Evolutionary conservation across 2,797 vertebrate genomes (phyloP).

Genomic region (Rhynchotus rufescens): DNA sequence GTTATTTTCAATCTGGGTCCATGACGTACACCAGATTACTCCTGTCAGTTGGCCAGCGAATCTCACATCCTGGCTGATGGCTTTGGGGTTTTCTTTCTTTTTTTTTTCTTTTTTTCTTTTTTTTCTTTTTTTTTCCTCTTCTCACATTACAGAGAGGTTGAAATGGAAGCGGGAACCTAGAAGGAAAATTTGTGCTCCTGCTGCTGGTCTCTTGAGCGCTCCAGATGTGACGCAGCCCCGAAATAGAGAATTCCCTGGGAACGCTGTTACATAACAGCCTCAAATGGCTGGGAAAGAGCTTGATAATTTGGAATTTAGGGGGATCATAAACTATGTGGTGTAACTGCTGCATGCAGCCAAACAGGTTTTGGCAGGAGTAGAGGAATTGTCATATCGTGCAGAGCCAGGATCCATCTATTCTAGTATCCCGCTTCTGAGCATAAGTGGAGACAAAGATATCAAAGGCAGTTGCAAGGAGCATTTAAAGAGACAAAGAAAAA

Average conservation of each 20-base stretch:
- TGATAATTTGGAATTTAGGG: background rate
- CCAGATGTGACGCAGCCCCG: background rate
- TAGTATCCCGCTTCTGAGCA: background rate
- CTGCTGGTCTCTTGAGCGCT: background rate
- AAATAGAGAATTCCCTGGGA: background rate
- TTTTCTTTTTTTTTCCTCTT: background rate
- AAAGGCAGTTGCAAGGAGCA: background rate
- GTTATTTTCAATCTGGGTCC: background rate
- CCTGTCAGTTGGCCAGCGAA: background rate
- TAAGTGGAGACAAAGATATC: background rate
- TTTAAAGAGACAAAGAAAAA: background rate
- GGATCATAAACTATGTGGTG: background rate
- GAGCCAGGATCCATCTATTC: background rate
- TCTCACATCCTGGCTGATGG: background rate
- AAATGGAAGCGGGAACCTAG: background rate
- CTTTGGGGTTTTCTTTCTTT: fast-evolving
- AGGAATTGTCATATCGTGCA: fast-evolving
- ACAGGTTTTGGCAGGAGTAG: background rate
- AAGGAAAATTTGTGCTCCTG: background rate
- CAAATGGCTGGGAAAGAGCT: background rate
- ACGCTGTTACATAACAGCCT: fast-evolving
- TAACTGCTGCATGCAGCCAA: background rate
- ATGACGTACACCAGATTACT: background rate
- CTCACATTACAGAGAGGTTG: background rate
- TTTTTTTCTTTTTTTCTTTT: fast-evolving